These are phyloP conservation scores for Vespertilio murinus DNA, from an alignment of 2,797 vertebrate species.

Conservation along the genomic window DNA sequence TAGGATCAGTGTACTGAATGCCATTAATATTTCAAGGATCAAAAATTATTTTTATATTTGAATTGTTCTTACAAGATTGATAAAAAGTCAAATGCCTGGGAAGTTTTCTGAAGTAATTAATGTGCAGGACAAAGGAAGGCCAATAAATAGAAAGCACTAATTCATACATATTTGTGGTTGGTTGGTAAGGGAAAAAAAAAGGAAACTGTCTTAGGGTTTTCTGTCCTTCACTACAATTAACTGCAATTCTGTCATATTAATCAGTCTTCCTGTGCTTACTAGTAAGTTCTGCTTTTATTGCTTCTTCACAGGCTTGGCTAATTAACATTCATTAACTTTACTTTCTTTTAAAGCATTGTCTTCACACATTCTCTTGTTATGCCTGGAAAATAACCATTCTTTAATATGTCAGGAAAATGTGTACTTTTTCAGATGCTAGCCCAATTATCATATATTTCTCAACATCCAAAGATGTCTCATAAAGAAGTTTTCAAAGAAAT, in stretches of 20 bases:
- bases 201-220: not conserved
- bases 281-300: not conserved
- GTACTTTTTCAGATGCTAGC: not conserved
- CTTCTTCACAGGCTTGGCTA: not conserved
- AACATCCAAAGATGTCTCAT: not conserved
- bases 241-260: not conserved
- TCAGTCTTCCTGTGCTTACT: not conserved
- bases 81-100: not conserved
- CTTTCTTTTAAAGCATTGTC: not conserved
- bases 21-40: not conserved
- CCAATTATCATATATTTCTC: not conserved
- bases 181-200: not conserved
- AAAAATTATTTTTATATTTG: not conserved
- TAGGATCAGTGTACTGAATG: not conserved
- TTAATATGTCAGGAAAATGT: not conserved
- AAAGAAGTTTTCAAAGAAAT: not conserved
- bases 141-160: not conserved
- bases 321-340: not conserved
- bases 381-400: not conserved
- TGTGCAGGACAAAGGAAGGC: not conserved
- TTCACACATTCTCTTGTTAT: not conserved
- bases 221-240: not conserved
- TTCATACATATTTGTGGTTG: not conserved
- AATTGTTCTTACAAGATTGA: not conserved
- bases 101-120: not conserved